Percentiles rank a stretch among this genome's conserved stretches.
These are phyloP conservation scores for Eupithecia subumbrata DNA, from an alignment of 2,888 invertebrate genomes.

Conservation along the genomic window DNA sequence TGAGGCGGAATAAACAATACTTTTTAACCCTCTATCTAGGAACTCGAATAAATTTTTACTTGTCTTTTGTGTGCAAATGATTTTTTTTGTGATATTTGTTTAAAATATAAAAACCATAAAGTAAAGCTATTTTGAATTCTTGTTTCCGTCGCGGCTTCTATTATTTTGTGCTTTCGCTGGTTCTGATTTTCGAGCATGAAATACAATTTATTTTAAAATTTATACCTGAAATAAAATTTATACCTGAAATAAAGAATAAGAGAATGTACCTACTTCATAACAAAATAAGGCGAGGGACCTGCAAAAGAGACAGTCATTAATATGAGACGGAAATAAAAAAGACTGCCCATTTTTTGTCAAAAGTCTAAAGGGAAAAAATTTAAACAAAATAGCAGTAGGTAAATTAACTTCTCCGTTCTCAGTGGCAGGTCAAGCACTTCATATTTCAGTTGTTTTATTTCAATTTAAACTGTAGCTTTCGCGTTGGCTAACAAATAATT, in stretches of 20 bases:
- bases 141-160: not conserved
- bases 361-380: slow-evolving; percentile 7
- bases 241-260: not conserved
- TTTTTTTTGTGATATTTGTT: not conserved
- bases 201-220: not conserved
- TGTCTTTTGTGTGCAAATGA: not conserved
- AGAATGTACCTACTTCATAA: not conserved
- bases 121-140: not conserved
- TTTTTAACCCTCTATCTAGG: not conserved
- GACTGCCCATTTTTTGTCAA: not conserved
- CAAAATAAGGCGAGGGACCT: not conserved
- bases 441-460: slow-evolving; percentile 70
- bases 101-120: not conserved
- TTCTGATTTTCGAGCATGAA: not conserved
- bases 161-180: not conserved
- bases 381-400: slow-evolving; percentile 47
- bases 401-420: slow-evolving; percentile 54
- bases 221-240: not conserved
- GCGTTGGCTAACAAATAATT: slow-evolving; percentile 72
- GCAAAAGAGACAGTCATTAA: not conserved
- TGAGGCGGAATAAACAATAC: not conserved
- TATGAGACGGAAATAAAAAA: not conserved
- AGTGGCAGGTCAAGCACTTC: slow-evolving; percentile 65
- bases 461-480: slow-evolving; percentile 70
- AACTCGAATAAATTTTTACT: too few relatives aligned